Conservation (phyloP, 2,888 invertebrate species). For the Hyles lineata region DNA sequence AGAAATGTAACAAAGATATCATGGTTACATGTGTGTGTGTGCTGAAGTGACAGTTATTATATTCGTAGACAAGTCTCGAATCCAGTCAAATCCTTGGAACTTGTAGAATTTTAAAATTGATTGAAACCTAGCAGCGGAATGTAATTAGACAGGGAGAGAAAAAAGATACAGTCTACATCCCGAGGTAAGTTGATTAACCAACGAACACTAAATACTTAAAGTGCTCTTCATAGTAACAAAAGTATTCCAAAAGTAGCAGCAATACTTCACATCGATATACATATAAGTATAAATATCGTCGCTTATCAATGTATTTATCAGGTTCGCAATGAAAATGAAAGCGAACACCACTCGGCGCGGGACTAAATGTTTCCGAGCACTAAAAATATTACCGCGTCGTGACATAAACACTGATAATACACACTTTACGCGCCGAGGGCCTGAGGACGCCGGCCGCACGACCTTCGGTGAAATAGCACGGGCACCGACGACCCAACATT, state of each 20-base stretch:
- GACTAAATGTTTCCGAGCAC: constrained; percentile 16
- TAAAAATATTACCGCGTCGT: constrained; percentile 23
- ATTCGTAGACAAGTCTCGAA: no score
- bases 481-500: constrained; percentile 33
- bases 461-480: constrained; percentile 41
- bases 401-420: constrained; percentile 24
- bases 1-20: no score
- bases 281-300: neutral
- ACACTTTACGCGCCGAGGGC: constrained; percentile 42
- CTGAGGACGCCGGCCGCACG: constrained; percentile 46
- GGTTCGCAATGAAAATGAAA: constrained; percentile 1
- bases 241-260: neutral
- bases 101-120: no score
- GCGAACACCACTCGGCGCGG: neutral
- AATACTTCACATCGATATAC: neutral
- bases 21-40: no score
- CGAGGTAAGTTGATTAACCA: no score
- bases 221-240: neutral
- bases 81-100: no score
- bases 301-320: neutral
- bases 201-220: no score
- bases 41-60: no score
- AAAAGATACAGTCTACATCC: no score
- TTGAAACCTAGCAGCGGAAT: no score
- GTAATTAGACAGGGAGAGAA: no score